Percentiles rank a stretch among this genome's conserved stretches.
Evolutionary conservation across 2,888 invertebrate genomes (phyloP).

Genomic region (Caenorhabditis sinica): DNA sequence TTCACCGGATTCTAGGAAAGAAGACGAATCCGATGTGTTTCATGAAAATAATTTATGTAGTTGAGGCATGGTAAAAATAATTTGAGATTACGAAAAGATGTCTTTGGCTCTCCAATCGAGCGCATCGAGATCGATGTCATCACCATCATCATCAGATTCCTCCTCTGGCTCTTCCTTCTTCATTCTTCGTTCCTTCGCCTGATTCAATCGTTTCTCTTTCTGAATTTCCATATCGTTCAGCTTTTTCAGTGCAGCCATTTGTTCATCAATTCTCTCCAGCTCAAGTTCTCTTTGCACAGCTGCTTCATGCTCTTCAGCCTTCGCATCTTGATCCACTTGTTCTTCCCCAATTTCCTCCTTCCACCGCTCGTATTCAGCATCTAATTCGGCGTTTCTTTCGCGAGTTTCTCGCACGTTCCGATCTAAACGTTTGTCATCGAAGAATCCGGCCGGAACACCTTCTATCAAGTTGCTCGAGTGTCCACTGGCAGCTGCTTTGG

Average conservation of each 20-base stretch:
- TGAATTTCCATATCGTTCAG: constrained; percentile 75
- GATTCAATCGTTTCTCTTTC: constrained; percentile 67
- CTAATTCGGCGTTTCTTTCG: constrained; percentile 57
- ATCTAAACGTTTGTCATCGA: constrained; percentile 76
- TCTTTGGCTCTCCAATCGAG: constrained; percentile 64
- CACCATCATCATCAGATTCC: constrained; percentile 63
- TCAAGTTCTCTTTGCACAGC: constrained; percentile 66
- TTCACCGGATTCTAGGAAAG: no score
- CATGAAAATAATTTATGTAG: neutral
- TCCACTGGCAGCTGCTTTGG: neutral
- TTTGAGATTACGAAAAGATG: constrained; percentile 43
- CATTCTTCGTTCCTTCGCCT: constrained; percentile 45
- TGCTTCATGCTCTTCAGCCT: constrained; percentile 66
- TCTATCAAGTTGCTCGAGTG: constrained; percentile 64
- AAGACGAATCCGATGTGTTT: no score
- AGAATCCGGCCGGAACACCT: constrained; percentile 75
- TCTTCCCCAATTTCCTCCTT: constrained; percentile 67
- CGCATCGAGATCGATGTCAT: constrained; percentile 61
- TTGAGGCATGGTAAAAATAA: neutral
- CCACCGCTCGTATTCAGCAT: constrained; percentile 61
- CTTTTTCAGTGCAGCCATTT: constrained; percentile 70
- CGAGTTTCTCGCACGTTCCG: constrained; percentile 63
- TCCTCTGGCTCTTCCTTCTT: constrained; percentile 42
- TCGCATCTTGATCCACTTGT: constrained; percentile 50
- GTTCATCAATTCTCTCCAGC: constrained; percentile 74